Base-by-base conservation (phyloP, 64 coral and sea anemone genomes). In the Montipora cactus region DNA sequence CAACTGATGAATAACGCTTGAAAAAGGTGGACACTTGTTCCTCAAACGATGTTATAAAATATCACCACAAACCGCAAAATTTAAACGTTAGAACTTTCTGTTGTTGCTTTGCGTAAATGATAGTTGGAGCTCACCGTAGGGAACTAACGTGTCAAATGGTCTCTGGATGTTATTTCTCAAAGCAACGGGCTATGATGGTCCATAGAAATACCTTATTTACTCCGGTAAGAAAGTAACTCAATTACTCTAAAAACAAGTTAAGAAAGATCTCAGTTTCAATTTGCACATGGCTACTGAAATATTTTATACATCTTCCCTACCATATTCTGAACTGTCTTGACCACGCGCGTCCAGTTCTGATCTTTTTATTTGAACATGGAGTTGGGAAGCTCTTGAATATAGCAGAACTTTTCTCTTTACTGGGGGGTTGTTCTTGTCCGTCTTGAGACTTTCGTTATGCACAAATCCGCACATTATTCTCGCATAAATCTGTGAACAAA, bases 321-420 rank as follows among this genome's bases (percentile, higher is more conserved):
- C 90, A 72, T 77, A 85, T 49, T 20, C 68, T 75, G 90, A 92
- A 46, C 44, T 20, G 45, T 77, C 55, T 14, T 61, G 55, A 18
- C 81, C 90, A 0, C 71, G 46, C 18, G 80, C 90, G 19, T 92
- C 45, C 15, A 92, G 19, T 18, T 59, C 81, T 15, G 73, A 59
- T 76, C 77, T 86, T 7, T 62, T 64, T 8, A 92, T 49, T 62
- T 92, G 90, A 49, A 92, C 25, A 71, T 92, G 90, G 7, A 18
- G 16, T 16, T 44, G 16, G 1, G 90, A 92, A 1, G 79, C 81
- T 66, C 71, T 92, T n/a, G 90, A 92, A 76, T 85, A 92, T 3
- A 92, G 48, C 47, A 14, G 81, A 92, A 83, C 82, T 48, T 20
- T 51, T 72, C 64, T 70, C 15, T 86, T 49, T 10, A 50, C 15